A percentile compares a stretch with the other conserved stretches of the same genome.
These are phyloP conservation scores for Eupithecia vulgata DNA, from an alignment of 2,888 invertebrate species.

Conservation along the genomic window DNA sequence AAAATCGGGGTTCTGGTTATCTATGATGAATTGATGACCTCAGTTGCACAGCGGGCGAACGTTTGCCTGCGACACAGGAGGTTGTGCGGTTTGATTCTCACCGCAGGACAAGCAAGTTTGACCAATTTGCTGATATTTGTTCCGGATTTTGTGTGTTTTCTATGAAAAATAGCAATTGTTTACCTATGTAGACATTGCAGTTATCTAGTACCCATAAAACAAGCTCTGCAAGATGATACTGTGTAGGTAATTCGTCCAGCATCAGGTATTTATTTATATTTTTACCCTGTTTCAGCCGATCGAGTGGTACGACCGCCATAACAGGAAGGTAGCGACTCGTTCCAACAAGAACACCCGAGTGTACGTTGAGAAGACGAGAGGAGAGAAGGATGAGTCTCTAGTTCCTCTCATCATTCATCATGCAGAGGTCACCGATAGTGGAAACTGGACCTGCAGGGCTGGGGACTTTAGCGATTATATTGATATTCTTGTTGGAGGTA, in stretches of 20 bases:
- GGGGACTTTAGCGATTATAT: slow-evolving; percentile 65
- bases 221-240: not conserved
- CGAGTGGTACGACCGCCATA: slow-evolving; percentile 67
- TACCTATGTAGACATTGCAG: too few relatives aligned
- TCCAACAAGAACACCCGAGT: slow-evolving; percentile 63
- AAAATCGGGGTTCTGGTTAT: too few relatives aligned
- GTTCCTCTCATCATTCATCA: slow-evolving; percentile 67
- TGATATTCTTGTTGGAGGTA: slow-evolving; percentile 73
- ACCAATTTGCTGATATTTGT: too few relatives aligned
- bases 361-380: slow-evolving; percentile 60
- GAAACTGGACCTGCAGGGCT: slow-evolving; percentile 77
- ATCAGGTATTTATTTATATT: not conserved
- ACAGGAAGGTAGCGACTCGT: slow-evolving; percentile 57
- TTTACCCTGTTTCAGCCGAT: slow-evolving; percentile 60
- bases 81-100: too few relatives aligned
- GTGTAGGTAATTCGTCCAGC: not conserved
- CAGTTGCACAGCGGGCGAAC: too few relatives aligned
- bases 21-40: too few relatives aligned
- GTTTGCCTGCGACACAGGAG: too few relatives aligned
- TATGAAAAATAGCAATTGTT: too few relatives aligned
- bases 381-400: slow-evolving; percentile 45
- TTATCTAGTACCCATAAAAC: not conserved
- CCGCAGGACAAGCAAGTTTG: too few relatives aligned
- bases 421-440: slow-evolving; percentile 64
- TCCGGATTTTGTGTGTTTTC: too few relatives aligned